A percentile compares a stretch with the other conserved stretches of the same genome.
Evolutionary conservation across 1,140 invertebrate species (phyloP).

Genomic region (Plutomurus gul): DNA sequence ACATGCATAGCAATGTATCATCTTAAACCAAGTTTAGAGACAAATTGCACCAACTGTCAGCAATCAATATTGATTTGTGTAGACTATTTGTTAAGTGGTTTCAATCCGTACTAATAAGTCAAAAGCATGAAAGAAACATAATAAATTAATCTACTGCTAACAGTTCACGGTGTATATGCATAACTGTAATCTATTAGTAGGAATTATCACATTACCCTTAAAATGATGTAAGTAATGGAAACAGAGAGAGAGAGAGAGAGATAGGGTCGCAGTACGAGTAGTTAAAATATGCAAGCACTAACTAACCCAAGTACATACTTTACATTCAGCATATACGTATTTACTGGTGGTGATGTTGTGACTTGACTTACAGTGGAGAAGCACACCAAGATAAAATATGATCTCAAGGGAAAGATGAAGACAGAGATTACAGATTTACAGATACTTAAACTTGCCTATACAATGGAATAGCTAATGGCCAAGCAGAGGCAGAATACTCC

Average conservation of each 20-base stretch:
- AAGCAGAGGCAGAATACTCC: background rate
- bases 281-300: no score
- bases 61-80: constrained; percentile 18
- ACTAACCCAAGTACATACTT: no score
- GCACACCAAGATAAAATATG: constrained; percentile 15
- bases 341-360: background rate
- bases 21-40: constrained; percentile 5
- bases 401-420: constrained; percentile 26
- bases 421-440: constrained; percentile 25
- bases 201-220: constrained; percentile 1
- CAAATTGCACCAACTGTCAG: constrained; percentile 2
- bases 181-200: background rate
- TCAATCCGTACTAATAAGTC: constrained; percentile 21
- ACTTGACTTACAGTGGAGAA: background rate
- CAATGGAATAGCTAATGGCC: constrained; percentile 28
- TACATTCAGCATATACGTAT: background rate
- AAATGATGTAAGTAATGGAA: background rate
- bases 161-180: background rate
- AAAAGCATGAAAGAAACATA: background rate
- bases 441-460: constrained; percentile 10
- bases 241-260: no score
- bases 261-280: no score
- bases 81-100: constrained; percentile 15
- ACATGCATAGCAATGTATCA: background rate
- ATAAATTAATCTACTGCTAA: constrained; percentile 11